A percentile compares a stretch with the other conserved stretches of the same genome.
phyloP scores from a whole-genome alignment of 2,888 invertebrate species.

The Yponomeuta evonymella region DNA sequence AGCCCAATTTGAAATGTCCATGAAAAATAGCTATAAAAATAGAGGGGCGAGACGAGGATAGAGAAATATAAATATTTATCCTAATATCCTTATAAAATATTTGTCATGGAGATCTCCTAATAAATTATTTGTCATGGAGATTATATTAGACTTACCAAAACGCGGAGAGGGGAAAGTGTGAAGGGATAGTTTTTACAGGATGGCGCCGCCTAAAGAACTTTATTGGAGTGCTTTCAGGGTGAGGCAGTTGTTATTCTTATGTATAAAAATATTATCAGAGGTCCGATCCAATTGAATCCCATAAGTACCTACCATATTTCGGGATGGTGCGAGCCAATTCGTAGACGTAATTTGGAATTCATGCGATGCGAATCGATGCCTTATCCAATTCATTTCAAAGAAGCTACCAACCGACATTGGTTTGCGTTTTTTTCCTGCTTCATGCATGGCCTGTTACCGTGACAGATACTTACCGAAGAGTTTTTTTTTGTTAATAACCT shows the following conservation, averaged over 20 bases:
- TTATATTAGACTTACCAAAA: constrained; percentile 11
- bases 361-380: not conserved
- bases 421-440: not conserved
- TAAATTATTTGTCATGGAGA: constrained; percentile 8
- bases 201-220: not conserved
- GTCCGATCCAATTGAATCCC: no score
- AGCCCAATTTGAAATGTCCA: not conserved
- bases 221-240: not conserved
- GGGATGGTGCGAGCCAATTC: no score
- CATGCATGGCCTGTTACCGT: constrained; percentile 1
- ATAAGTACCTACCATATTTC: no score
- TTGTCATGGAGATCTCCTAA: not conserved
- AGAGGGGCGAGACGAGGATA: not conserved
- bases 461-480: not conserved
- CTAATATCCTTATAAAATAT: constrained; percentile 6
- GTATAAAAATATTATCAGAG: not conserved
- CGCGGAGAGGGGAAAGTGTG: constrained; percentile 1
- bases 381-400: not conserved
- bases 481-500: not conserved
- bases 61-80: constrained; percentile 7
- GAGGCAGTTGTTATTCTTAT: no score
- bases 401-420: not conserved
- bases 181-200: constrained; percentile 11
- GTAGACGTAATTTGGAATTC: no score
- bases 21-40: not conserved